phyloP scores from a whole-genome alignment of 2,113 vertebrate genomes.

The Stegastes partitus region DNA sequence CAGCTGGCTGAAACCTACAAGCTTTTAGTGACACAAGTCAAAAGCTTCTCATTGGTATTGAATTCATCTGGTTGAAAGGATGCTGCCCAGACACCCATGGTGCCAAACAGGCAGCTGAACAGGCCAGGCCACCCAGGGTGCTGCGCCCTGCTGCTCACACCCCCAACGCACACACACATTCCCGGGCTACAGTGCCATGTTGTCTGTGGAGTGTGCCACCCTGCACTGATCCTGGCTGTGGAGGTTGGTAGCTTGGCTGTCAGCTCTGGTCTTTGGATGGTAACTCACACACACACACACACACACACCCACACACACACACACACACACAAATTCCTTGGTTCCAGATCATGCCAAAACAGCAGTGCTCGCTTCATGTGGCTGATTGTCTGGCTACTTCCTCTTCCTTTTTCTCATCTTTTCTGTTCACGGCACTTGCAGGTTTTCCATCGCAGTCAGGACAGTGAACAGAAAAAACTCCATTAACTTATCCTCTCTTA shows the following conservation, averaged over 20 bases:
- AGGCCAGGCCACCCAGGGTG: slow-evolving; percentile 66
- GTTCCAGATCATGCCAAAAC: slow-evolving; percentile 66
- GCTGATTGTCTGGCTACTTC: slow-evolving; percentile 63
- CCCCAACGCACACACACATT: slow-evolving; percentile 10
- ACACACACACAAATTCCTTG: slow-evolving; percentile 43
- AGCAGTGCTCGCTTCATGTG: slow-evolving; percentile 47
- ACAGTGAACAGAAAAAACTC: not conserved
- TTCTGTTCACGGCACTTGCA: slow-evolving; percentile 3
- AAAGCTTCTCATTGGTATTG: slow-evolving; percentile 37
- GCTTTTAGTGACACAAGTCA: slow-evolving; percentile 34
- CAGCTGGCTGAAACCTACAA: slow-evolving; percentile 1
- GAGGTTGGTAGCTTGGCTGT: slow-evolving; percentile 49
- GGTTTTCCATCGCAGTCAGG: slow-evolving; percentile 4
- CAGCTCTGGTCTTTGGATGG: slow-evolving; percentile 30
- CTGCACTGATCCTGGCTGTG: slow-evolving; percentile 66
- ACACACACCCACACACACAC: not conserved
- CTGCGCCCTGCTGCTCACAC: slow-evolving; percentile 24
- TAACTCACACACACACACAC: slow-evolving; percentile 35
- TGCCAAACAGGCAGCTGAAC: slow-evolving; percentile 64
- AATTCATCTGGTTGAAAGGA: slow-evolving; percentile 46
- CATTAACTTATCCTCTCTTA: no score
- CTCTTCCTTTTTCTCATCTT: slow-evolving; percentile 43
- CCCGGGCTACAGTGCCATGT: slow-evolving; percentile 53
- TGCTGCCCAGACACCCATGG: slow-evolving; percentile 47
- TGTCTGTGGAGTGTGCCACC: slow-evolving; percentile 69